phyloP scores from a whole-genome alignment of 2,888 invertebrate genomes.

The Silvanus unidentatus region DNA sequence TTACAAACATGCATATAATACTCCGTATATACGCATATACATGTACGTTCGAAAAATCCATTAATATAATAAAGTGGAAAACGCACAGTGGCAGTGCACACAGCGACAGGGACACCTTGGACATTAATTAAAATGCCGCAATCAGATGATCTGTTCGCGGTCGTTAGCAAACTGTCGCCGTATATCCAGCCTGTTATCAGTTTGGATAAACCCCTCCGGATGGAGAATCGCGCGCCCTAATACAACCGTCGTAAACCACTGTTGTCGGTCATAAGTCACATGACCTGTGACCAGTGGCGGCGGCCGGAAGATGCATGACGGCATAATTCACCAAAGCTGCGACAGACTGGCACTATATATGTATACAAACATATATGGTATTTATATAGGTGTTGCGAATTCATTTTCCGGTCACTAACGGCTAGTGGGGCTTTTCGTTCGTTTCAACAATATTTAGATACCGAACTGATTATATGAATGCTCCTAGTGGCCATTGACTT shows the following conservation, averaged over 20 bases:
- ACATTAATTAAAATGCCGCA: constrained; percentile 24
- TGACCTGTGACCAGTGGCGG: constrained; percentile 20
- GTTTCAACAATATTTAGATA: too few relatives aligned
- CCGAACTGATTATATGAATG: too few relatives aligned
- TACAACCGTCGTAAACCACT: constrained; percentile 19
- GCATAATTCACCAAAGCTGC: constrained; percentile 26
- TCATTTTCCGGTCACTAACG: constrained; percentile 15
- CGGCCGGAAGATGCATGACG: constrained; percentile 30
- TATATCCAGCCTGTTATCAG: constrained; percentile 26
- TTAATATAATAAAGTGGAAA: too few relatives aligned
- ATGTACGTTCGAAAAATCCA: too few relatives aligned
- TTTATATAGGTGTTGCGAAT: not conserved
- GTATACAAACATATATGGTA: too few relatives aligned
- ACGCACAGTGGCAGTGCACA: too few relatives aligned
- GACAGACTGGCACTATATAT: constrained; percentile 13
- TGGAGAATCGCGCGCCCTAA: not conserved
- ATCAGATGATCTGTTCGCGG: constrained; percentile 23
- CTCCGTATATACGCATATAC: too few relatives aligned
- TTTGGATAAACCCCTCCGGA: constrained; percentile 7
- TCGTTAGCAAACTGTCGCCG: constrained; percentile 25
- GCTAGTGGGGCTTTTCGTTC: constrained; percentile 3
- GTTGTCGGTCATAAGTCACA: constrained; percentile 29
- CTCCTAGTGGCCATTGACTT: too few relatives aligned
- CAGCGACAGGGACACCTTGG: too few relatives aligned
- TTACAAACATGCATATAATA: too few relatives aligned